phyloP scores from a whole-genome alignment of 2,113 vertebrate genomes.

The Mastomys coucha region DNA sequence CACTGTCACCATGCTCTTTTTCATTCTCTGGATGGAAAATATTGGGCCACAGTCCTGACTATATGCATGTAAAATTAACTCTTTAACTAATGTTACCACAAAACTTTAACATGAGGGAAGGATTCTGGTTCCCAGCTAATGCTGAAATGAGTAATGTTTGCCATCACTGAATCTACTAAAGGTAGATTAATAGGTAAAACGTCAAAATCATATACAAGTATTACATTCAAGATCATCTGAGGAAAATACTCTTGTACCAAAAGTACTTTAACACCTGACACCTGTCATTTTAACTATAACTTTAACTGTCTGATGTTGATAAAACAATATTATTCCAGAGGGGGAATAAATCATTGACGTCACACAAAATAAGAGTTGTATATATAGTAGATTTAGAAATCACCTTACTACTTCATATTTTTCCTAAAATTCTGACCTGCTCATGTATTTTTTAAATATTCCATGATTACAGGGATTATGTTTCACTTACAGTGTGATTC shows the following conservation, averaged over 20 bases:
- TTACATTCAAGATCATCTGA: neutral
- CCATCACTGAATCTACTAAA: neutral
- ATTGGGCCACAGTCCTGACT: neutral
- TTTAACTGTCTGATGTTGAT: neutral
- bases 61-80: neutral
- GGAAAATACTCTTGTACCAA: neutral
- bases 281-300: neutral
- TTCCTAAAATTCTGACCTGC: neutral
- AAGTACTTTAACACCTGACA: neutral
- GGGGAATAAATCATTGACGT: neutral
- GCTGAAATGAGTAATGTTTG: neutral
- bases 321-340: neutral
- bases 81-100: neutral
- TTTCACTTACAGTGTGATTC: conserved; percentile 1
- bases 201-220: neutral
- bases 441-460: conserved; percentile 20
- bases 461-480: neutral
- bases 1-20: neutral
- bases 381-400: neutral
- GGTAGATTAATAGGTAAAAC: neutral
- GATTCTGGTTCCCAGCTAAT: neutral
- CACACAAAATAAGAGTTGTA: neutral
- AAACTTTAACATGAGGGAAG: neutral
- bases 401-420: conserved; percentile 20
- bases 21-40: neutral